Evolutionary conservation across 2,113 vertebrate species (phyloP).

Genomic region (Entomyzon cyanotis): DNA sequence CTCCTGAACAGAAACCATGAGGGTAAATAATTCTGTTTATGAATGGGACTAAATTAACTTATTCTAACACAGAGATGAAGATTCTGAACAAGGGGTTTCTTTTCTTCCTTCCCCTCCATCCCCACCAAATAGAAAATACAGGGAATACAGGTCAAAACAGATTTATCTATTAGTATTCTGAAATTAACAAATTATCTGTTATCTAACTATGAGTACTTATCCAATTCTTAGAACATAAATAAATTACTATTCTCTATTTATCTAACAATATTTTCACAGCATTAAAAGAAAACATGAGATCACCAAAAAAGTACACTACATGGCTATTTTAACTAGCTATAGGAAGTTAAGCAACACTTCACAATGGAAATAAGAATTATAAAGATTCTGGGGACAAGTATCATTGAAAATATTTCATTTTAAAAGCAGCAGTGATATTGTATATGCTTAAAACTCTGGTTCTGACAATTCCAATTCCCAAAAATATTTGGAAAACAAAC

Average conservation of each 20-base stretch:
- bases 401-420: neutral
- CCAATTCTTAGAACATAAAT: neutral
- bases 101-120: neutral
- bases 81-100: neutral
- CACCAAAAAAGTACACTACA: neutral
- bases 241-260: neutral
- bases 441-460: neutral
- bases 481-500: neutral
- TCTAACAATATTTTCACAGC: neutral
- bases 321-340: neutral
- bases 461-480: neutral
- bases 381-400: neutral
- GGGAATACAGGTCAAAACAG: neutral
- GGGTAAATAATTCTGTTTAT: neutral
- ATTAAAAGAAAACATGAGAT: slow-evolving; percentile 12
- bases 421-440: neutral
- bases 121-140: neutral
- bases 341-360: neutral
- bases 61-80: neutral
- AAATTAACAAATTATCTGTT: neutral
- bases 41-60: neutral
- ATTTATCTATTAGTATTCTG: neutral
- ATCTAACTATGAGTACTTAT: neutral
- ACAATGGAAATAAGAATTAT: neutral
- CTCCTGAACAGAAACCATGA: neutral